Base-by-base conservation (phyloP, 92 coral and sea anemone species). In the Parazoanthus darwini region DNA sequence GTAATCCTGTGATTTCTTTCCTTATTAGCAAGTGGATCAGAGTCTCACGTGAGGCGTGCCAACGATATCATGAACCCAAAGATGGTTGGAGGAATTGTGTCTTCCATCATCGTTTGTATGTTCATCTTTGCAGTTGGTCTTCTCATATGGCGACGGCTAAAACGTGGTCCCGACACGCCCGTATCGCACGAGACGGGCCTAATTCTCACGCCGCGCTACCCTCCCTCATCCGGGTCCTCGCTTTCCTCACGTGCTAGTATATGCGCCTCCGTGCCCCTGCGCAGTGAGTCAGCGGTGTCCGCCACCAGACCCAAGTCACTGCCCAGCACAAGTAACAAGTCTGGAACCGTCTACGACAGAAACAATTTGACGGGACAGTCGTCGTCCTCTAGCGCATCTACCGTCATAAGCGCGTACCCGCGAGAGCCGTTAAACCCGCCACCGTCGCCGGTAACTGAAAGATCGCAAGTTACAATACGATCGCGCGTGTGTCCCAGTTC, bases 391-490 rank as follows among this genome's bases (percentile, higher is more conserved):
- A 89, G 94, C 14, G 98, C 93, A 15, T 97, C 98, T 37, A 96
- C 97, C 1, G 97, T 96, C 0, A 92, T 94, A 18, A 96, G 95
- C 36, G 95, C 98, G 2, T 97, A 94, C 78, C 94, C 93, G 1
- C 93, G 93, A 48, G 96, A 93, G 66, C 96, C 98, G 15, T 77
- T 94, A 5, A 97, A 97, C 56, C 99, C 99, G 35, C 99, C 99
- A 11, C 99, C 99, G 59, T 97, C 99, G 1, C 98, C 99, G 9
- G 99, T 92, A 7, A 97, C 99, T 78, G 98, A 95, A 82, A 93
- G 99, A 71, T 97, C 99, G 82, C 93, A 94, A 13, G 94, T 86
- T 87, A 92, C 98, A 22, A 86, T 93, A 38, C 89, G 98, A 63
- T 95, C 99, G 25, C 97, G 92, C 43, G 93, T 90, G 71, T 95